These are phyloP conservation scores for Mesocentrotus franciscanus DNA, from an alignment of 53 echinoderm and acorn worm genomes.

Conservation along the genomic window DNA sequence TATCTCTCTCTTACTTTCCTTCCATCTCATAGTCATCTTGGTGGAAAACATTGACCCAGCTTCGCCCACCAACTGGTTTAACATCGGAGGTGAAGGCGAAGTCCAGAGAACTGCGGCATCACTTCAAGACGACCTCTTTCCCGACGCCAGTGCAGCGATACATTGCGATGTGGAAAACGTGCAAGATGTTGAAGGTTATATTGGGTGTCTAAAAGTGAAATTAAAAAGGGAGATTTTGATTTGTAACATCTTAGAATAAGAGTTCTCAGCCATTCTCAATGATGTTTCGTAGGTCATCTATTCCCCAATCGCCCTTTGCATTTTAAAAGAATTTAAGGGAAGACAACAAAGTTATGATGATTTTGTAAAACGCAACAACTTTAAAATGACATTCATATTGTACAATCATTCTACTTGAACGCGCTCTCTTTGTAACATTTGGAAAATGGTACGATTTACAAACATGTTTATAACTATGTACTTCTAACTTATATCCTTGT, in stretches of 20 bases:
- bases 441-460: too few relatives aligned
- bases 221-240: not conserved
- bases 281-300: too few relatives aligned
- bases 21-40: conserved; percentile 2
- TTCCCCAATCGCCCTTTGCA: too few relatives aligned
- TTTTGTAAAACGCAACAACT: too few relatives aligned
- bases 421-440: too few relatives aligned
- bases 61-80: not conserved
- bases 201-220: not conserved
- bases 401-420: too few relatives aligned
- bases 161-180: not conserved
- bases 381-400: too few relatives aligned
- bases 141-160: not conserved
- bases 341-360: too few relatives aligned
- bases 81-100: not conserved
- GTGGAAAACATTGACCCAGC: not conserved
- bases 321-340: too few relatives aligned
- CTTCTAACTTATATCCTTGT: too few relatives aligned
- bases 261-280: too few relatives aligned
- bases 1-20: not conserved
- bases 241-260: not conserved
- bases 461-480: too few relatives aligned
- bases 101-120: not conserved
- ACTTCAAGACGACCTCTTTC: not conserved
- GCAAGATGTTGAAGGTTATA: not conserved